These are phyloP conservation scores for Anarrhichthys ocellatus DNA, from an alignment of 2,113 vertebrate genomes.

Conservation along the genomic window DNA sequence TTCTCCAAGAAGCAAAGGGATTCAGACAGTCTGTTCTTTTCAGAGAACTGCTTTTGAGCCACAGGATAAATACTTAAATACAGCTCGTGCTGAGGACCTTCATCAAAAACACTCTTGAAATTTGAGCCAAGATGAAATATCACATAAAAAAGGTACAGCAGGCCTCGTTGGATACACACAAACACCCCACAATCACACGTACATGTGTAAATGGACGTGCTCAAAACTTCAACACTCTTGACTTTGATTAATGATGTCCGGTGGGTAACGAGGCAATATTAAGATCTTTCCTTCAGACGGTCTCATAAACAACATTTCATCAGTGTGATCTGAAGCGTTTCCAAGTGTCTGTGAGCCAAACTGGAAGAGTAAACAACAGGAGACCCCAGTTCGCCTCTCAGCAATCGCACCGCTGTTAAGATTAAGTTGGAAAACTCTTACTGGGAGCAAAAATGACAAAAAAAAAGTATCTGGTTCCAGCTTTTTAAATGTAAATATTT, in stretches of 20 bases:
- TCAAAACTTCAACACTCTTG: constrained; percentile 44
- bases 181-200: constrained; percentile 15
- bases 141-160: neutral
- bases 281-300: constrained; percentile 46
- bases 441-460: neutral
- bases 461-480: neutral
- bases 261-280: constrained; percentile 56
- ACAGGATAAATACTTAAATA: constrained; percentile 33
- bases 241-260: constrained; percentile 55
- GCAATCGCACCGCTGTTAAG: constrained; percentile 30
- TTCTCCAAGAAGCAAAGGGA: constrained; percentile 7
- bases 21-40: constrained; percentile 31
- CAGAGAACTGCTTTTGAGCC: constrained; percentile 19
- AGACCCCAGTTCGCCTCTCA: constrained; percentile 37
- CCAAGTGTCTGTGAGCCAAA: constrained; percentile 54
- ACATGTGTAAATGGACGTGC: constrained; percentile 29
- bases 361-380: constrained; percentile 63
- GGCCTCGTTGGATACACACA: constrained; percentile 23
- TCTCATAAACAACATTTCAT: constrained; percentile 72
- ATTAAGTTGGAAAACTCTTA: constrained; percentile 7
- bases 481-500: constrained; percentile 12
- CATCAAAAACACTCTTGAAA: constrained; percentile 38
- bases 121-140: constrained; percentile 40
- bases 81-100: neutral
- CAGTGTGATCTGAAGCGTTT: constrained; percentile 58